Evolutionary conservation across 2,113 vertebrate species (phyloP).

Genomic region (Silurus asotus): DNA sequence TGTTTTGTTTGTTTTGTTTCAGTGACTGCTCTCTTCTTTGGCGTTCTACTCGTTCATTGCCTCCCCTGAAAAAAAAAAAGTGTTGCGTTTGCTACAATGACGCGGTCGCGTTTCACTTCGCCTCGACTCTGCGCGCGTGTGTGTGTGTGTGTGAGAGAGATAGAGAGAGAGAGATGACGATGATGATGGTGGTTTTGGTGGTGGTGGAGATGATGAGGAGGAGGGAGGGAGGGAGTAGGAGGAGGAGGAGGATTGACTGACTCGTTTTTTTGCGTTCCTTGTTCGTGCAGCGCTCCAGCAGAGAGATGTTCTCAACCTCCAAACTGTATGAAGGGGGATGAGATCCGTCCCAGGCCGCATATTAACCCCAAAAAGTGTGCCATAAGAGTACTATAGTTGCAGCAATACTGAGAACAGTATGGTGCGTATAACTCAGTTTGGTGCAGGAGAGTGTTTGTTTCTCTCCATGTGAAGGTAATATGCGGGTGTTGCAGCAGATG

Average conservation of each 20-base stretch:
- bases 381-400: neutral
- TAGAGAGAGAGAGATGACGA: neutral
- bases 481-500: conserved; percentile 9
- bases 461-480: conserved; percentile 1
- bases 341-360: neutral
- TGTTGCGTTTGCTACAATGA: conserved; percentile 62
- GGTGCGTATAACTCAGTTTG: neutral
- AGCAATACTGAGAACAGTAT: neutral
- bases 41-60: conserved; percentile 63
- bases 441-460: neutral
- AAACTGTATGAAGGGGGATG: neutral
- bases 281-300: conserved; percentile 80
- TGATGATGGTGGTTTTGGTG: conserved; percentile 39
- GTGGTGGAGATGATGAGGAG: conserved; percentile 70
- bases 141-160: conserved; percentile 29
- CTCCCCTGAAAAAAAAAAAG: conserved; percentile 62
- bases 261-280: conserved; percentile 89
- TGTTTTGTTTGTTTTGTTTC: neutral
- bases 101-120: conserved; percentile 73
- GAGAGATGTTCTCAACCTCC: conserved; percentile 66
- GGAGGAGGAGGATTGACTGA: conserved; percentile 83
- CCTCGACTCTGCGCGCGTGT: conserved; percentile 71
- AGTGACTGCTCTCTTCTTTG: conserved; percentile 47
- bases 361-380: neutral
- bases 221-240: conserved; percentile 45